Conservation (phyloP, 2,113 vertebrate genomes). For the Gymnogyps californianus region DNA sequence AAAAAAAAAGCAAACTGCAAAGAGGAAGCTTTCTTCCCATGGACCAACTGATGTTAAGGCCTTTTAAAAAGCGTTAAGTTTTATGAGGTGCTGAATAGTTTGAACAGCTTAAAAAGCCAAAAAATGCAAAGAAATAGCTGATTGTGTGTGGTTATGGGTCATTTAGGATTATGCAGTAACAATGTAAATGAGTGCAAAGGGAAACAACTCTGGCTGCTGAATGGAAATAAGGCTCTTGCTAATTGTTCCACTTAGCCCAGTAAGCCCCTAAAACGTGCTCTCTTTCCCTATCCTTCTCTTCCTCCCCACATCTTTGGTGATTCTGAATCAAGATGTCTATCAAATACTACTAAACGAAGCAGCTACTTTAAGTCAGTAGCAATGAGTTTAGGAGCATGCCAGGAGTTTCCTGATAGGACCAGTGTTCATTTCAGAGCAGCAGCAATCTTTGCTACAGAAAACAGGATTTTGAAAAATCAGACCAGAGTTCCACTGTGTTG, state of each 20-base stretch:
- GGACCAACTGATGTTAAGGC: background rate
- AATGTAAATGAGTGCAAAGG: background rate
- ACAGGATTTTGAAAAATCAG: background rate
- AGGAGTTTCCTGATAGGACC: background rate
- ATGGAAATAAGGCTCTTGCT: background rate
- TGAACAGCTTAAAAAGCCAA: background rate
- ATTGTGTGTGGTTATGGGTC: background rate
- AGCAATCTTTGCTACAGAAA: background rate
- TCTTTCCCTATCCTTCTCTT: background rate
- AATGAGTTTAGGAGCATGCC: background rate
- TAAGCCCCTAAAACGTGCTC: background rate
- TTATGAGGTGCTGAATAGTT: background rate
- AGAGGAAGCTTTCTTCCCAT: background rate
- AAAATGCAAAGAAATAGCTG: background rate
- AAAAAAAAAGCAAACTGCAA: background rate
- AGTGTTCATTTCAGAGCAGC: background rate
- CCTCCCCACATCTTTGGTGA: background rate
- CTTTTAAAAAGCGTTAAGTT: background rate
- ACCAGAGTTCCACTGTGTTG: background rate
- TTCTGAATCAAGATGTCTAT: background rate
- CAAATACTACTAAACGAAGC: background rate
- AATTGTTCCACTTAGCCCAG: background rate
- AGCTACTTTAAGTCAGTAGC: background rate
- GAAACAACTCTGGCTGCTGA: background rate
- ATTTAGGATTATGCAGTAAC: background rate